Percentiles rank a stretch among this genome's conserved stretches.
Evolutionary conservation across 2,797 vertebrate species (phyloP).

Genomic region (Amblyraja radiata): DNA sequence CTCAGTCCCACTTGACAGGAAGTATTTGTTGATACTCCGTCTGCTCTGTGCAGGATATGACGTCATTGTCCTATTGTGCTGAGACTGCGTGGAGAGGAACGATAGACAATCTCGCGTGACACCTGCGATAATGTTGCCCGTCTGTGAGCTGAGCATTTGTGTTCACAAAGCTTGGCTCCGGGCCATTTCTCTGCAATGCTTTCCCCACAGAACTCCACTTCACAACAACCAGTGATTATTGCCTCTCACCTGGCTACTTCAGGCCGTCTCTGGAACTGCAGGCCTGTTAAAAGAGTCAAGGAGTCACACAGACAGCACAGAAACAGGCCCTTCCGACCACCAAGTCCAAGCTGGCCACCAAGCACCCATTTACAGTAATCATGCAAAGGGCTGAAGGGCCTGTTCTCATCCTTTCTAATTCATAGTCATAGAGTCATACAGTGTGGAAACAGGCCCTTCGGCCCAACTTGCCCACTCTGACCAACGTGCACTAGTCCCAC

Average conservation of each 20-base stretch:
- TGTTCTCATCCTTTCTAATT: too few species aligned
- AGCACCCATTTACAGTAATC: too few species aligned
- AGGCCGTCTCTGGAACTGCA: neutral
- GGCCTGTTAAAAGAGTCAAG: neutral
- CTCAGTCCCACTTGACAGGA: neutral
- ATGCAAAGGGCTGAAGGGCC: too few species aligned
- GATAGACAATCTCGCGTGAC: neutral
- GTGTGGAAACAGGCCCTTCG: too few species aligned
- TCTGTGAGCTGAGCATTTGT: neutral
- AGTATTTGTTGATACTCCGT: conserved; percentile 5
- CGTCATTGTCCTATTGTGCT: neutral
- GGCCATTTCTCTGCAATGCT: neutral
- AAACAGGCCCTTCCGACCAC: too few species aligned
- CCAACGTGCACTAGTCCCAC: too few species aligned
- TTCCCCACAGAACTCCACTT: neutral
- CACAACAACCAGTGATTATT: neutral
- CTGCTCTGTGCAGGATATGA: neutral
- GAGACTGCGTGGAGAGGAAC: neutral
- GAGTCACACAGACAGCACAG: too few species aligned
- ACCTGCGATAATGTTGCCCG: conserved; percentile 1
- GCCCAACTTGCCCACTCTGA: too few species aligned
- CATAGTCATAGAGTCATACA: too few species aligned
- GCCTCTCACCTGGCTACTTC: neutral
- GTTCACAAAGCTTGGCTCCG: neutral
- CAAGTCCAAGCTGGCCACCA: too few species aligned